Evolutionary conservation across 2,113 vertebrate genomes (phyloP).

Genomic region (Chascanopsetta lugubris): DNA sequence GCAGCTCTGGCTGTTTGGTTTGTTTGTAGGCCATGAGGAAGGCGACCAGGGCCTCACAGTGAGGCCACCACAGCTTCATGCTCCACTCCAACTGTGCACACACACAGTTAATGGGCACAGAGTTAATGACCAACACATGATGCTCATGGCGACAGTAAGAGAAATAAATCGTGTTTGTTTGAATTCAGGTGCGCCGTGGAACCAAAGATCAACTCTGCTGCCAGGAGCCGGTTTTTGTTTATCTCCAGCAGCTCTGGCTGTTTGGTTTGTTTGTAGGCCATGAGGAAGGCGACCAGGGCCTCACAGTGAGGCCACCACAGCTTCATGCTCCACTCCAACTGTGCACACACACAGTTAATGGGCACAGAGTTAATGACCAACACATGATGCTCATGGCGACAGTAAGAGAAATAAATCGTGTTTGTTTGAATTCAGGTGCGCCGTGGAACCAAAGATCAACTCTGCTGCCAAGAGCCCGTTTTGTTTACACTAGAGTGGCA

Average conservation of each 20-base stretch:
- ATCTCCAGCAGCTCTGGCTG: slow-evolving; percentile 77
- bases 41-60: slow-evolving; percentile 89
- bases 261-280: slow-evolving; percentile 83
- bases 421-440: too few species aligned
- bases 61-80: slow-evolving; percentile 96
- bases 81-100: slow-evolving; percentile 87
- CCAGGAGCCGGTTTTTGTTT: too few species aligned
- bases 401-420: too few species aligned
- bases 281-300: slow-evolving; percentile 88
- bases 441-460: too few species aligned
- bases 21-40: slow-evolving; percentile 88
- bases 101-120: slow-evolving; percentile 5
- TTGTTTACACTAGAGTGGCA: too few species aligned
- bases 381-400: too few species aligned
- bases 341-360: slow-evolving; percentile 32
- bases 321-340: slow-evolving; percentile 95
- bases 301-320: slow-evolving; percentile 94
- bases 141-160: neutral
- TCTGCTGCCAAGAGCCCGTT: too few species aligned
- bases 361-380: neutral
- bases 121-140: neutral
- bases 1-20: slow-evolving; percentile 72
- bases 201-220: too few species aligned
- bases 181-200: too few species aligned
- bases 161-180: too few species aligned